phyloP scores from a whole-genome alignment of 2,888 invertebrate species.

The Alitta virens region DNA sequence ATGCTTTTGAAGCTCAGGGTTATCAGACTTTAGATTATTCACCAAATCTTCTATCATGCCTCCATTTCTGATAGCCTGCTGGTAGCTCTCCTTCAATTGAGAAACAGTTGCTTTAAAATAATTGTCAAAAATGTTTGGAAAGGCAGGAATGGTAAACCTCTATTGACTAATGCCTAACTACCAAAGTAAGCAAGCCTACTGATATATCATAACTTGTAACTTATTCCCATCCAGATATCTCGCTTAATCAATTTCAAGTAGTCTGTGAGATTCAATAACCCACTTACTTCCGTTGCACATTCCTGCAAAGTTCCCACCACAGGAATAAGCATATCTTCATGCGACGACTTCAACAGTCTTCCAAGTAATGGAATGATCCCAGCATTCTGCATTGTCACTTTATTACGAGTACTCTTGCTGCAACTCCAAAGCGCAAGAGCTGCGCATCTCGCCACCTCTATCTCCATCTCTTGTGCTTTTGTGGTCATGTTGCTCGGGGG shows the following conservation, averaged over 20 bases:
- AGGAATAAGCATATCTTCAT: constrained; percentile 82
- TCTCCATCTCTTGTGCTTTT: constrained; percentile 47
- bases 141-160: no score
- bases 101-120: no score
- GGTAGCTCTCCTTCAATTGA: constrained; percentile 48
- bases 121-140: no score
- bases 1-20: constrained; percentile 77
- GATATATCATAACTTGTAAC: no score
- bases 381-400: constrained; percentile 74
- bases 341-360: constrained; percentile 74
- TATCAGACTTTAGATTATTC: constrained; percentile 72
- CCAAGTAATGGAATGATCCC: constrained; percentile 68
- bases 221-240: no score
- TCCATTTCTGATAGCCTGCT: constrained; percentile 81
- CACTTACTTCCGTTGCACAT: constrained; percentile 63
- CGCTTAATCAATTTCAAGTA: no score
- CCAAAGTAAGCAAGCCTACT: background rate
- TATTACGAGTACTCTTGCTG: constrained; percentile 77
- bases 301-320: constrained; percentile 84
- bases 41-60: constrained; percentile 87
- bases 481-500: constrained; percentile 51
- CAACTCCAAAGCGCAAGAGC: constrained; percentile 86
- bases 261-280: no score
- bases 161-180: no score
- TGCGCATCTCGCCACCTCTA: constrained; percentile 56